Evolutionary conservation across 2,797 vertebrate genomes (phyloP).

Genomic region (Typhlichthys eigenmanni): DNA sequence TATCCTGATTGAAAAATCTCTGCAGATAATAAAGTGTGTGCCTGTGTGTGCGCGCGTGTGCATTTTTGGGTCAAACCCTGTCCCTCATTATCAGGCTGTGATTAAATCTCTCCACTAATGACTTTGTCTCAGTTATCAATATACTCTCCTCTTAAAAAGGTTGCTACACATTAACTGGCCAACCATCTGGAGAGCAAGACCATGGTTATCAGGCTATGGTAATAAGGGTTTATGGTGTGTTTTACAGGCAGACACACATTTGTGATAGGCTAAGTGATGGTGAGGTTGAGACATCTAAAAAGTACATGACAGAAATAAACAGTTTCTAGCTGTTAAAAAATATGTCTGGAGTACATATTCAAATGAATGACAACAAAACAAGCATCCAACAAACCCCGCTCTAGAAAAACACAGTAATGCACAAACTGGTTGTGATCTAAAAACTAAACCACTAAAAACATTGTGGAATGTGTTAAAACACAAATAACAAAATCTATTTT

Average conservation of each 20-base stretch:
- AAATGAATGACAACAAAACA: too few species aligned
- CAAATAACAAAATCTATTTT: too few species aligned
- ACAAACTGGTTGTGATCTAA: too few species aligned
- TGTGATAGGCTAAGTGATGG: constrained; percentile 42
- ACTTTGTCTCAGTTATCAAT: constrained; percentile 76
- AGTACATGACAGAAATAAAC: not conserved
- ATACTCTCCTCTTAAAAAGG: constrained; percentile 71
- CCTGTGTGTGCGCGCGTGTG: constrained; percentile 3
- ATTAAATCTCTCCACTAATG: constrained; percentile 75
- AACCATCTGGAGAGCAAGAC: constrained; percentile 45
- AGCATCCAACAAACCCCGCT: too few species aligned
- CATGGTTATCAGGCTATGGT: constrained; percentile 47
- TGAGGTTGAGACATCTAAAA: constrained; percentile 36
- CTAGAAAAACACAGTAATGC: too few species aligned
- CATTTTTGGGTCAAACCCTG: constrained; percentile 60
- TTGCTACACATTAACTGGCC: constrained; percentile 47
- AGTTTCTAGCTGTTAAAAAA: too few species aligned
- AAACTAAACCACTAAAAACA: too few species aligned
- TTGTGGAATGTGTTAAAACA: too few species aligned
- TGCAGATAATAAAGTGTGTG: constrained; percentile 42
- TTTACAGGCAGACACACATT: constrained; percentile 33
- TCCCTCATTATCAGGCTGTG: constrained; percentile 74
- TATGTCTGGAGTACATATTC: too few species aligned
- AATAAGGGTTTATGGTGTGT: constrained; percentile 53
- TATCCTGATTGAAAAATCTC: constrained; percentile 4